These are phyloP conservation scores for Notocelia uddmanniana DNA, from an alignment of 2,888 invertebrate species.

Conservation along the genomic window DNA sequence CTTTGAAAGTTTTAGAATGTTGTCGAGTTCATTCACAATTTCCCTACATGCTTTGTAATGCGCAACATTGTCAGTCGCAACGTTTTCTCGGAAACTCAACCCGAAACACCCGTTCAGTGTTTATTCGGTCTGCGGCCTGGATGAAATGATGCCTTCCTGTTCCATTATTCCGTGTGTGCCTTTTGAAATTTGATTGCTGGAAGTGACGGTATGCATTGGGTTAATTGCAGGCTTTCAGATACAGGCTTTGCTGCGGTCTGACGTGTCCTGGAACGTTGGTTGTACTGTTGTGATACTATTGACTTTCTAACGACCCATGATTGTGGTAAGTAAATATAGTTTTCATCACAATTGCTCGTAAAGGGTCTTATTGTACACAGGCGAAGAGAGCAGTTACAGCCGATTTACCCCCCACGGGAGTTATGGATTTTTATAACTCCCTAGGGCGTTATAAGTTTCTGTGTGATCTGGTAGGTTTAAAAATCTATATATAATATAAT, in stretches of 20 bases:
- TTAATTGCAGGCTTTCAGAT: constrained; percentile 37
- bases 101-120: constrained; percentile 2
- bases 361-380: too few relatives aligned
- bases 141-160: neutral
- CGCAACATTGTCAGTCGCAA: neutral
- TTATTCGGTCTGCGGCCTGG: neutral
- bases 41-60: neutral
- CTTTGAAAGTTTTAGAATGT: too few relatives aligned
- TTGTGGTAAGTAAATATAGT: neutral
- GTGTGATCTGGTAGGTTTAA: too few relatives aligned
- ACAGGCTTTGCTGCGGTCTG: constrained; percentile 22
- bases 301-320: neutral
- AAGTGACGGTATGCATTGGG: constrained; percentile 24
- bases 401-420: too few relatives aligned
- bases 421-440: too few relatives aligned
- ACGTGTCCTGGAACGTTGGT: neutral
- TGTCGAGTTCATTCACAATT: too few relatives aligned
- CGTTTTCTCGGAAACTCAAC: neutral
- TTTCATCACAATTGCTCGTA: too few relatives aligned
- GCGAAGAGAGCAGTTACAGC: too few relatives aligned
- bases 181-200: constrained; percentile 25
- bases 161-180: constrained; percentile 10
- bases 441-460: too few relatives aligned
- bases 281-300: neutral
- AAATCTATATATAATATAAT: too few relatives aligned